Percentiles rank a stretch among this genome's conserved stretches.
Evolutionary conservation across 2,113 vertebrate species (phyloP).

Genomic region (Coreoperca whiteheadi): DNA sequence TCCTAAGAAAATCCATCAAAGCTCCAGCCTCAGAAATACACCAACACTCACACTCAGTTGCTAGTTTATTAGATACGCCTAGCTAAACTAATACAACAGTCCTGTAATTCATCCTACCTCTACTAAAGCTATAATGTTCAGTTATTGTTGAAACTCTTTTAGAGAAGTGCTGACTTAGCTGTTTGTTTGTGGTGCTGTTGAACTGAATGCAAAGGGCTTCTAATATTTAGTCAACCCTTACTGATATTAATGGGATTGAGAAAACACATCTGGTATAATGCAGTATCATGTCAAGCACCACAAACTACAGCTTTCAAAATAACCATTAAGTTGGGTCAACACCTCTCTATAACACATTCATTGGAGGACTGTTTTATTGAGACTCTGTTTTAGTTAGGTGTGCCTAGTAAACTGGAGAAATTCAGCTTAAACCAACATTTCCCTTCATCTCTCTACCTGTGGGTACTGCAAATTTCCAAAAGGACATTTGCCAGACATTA

Average conservation of each 20-base stretch:
- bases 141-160: neutral
- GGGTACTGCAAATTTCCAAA: neutral
- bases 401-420: neutral
- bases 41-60: neutral
- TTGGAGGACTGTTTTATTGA: neutral
- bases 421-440: neutral
- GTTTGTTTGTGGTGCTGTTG: neutral
- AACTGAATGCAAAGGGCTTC: neutral
- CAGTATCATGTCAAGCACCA: neutral
- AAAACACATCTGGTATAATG: neutral
- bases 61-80: neutral
- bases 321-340: neutral
- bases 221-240: neutral
- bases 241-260: neutral
- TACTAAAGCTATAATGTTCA: neutral
- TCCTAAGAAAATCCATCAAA: neutral
- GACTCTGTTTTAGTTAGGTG: neutral
- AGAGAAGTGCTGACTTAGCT: neutral
- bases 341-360: neutral
- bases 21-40: neutral
- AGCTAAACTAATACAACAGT: neutral
- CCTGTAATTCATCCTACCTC: neutral
- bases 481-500: neutral
- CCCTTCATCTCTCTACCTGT: neutral
- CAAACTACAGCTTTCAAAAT: conserved; percentile 1